Evolutionary conservation across 2,888 invertebrate species (phyloP), one percentile per base, ranked within the genome.

Genomic region (Watsonalla cultraria): DNA sequence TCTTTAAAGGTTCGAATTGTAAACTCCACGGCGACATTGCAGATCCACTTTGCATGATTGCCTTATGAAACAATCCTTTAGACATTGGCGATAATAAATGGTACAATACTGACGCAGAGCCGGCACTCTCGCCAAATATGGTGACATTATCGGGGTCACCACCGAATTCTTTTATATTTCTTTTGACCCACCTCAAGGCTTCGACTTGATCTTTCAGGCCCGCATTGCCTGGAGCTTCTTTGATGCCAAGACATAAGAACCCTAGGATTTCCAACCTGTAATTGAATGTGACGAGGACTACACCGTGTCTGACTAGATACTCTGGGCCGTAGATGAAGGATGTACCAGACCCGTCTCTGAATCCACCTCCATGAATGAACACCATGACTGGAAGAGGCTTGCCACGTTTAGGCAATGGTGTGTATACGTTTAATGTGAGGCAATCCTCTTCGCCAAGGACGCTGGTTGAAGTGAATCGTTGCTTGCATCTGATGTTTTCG

Each of bases 41-140:
- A 0, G 89, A 82, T 0, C 89, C 90, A 55, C 90, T 89, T 60
- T 90, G 83, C 74, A 89, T 68, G 5, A 90, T 86, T 2, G 82
- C 89, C 68, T 65, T 82, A n/a, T 83, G 67, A 51, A 86, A 90
- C 7, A 90, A 57, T 5, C 86, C 86, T 66, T 74, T 78, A 0
- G 90, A 86, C 76, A 87, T 75, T 0, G 86, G 84, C 2, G 90
- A 89, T 2, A 88, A 13, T 13, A 88, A 46, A 53, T 89, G 90
- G 46, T 81, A 87, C 34, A 80, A 58, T 0, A 88, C 86, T 0
- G 90, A 78, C 0, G 87, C 80, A 0, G 88, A 74, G 0, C 90
- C 90, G n/a, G 90, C 90, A 47, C 89, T 90, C 66, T 87, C 89
- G 6, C 90, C 90, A 54, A 90, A 90, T 51, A 90, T 69, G 0